Conservation (phyloP, 2,888 invertebrate genomes). For the Tinea semifulvella region DNA sequence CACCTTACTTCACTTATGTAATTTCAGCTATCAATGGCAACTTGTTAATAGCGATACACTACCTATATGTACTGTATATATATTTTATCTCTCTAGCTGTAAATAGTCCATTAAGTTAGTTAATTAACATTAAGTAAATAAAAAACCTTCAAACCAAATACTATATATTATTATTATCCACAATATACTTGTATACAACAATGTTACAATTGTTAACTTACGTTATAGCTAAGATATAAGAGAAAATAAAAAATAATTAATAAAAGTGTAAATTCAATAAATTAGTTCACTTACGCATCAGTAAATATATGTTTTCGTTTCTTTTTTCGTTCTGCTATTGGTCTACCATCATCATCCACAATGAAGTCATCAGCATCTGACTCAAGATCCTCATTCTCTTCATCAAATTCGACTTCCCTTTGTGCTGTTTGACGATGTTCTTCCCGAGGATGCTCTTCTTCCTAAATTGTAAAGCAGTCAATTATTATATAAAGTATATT, state of each 20-base stretch:
- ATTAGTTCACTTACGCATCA: constrained; percentile 75
- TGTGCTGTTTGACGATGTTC: constrained; percentile 62
- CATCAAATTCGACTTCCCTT: constrained; percentile 75
- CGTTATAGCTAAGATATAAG: not conserved
- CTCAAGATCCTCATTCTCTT: constrained; percentile 81
- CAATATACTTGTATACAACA: not conserved
- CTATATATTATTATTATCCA: no score
- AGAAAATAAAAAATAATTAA: constrained; percentile 8
- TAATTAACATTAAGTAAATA: no score
- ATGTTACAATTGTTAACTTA: not conserved
- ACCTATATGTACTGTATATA: no score
- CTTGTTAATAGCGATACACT: no score
- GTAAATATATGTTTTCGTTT: constrained; percentile 84
- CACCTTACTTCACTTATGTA: no score
- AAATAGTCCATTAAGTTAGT: no score
- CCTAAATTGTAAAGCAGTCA: no score
- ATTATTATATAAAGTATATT: no score
- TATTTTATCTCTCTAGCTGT: no score
- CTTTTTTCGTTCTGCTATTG: constrained; percentile 83
- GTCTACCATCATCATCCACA: constrained; percentile 94
- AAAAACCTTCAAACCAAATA: no score
- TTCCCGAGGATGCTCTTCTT: constrained; percentile 77
- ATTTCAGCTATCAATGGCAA: no score
- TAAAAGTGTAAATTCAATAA: not conserved
- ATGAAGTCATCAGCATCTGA: constrained; percentile 97